Evolutionary conservation across 2,113 vertebrate species (phyloP), one percentile per base, ranked within the genome.

Genomic region (Aptenodytes patagonicus): DNA sequence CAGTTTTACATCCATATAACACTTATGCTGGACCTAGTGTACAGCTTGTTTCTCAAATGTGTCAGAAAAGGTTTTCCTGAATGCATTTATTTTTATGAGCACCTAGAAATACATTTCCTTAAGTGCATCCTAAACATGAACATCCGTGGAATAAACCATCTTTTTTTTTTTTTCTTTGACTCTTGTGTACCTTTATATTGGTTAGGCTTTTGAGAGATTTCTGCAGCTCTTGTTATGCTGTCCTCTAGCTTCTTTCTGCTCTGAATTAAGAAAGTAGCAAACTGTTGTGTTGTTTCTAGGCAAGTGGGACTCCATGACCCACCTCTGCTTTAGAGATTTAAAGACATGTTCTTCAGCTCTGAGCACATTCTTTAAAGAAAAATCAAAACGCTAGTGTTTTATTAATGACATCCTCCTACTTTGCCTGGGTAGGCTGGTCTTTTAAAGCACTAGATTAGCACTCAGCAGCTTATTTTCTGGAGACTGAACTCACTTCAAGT

Each of bases 381-480:
- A 93, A 55, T 70, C 51, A 40, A 82, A 96, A 68, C 42, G 61
- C 82, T 87, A 3, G 47, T 91, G 78, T 92, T 96, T 97, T 84
- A 91, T 96, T 96, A 95, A 94, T 85, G 92, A 79, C 87, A 94
- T 82, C 84, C 87, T 90, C 90, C 94, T 83, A 94, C 94, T 60
- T 94, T 85, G 52, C 85, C 73, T 88, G 65, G 95, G 82, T 92
- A 92, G 86, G 79, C 21, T 88, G 83, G 46, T 76, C 93, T 93
- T 96, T 72, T 65, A 65, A 72, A 88, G 75, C 36, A 58, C 51
- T 66, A 81, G 70, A 90, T 95, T 85, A 86, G 76, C 44, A 70
- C 47, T 83, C 13, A 8, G 54, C 34, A 76, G 10, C 66, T 95
- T 92, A 62, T 79, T 90, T 90, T 96, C 79, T 93, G 54, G 69